A percentile compares a stretch with the other conserved stretches of the same genome.
phyloP scores from a whole-genome alignment of 2,113 vertebrate genomes.

The Nymphicus hollandicus region DNA sequence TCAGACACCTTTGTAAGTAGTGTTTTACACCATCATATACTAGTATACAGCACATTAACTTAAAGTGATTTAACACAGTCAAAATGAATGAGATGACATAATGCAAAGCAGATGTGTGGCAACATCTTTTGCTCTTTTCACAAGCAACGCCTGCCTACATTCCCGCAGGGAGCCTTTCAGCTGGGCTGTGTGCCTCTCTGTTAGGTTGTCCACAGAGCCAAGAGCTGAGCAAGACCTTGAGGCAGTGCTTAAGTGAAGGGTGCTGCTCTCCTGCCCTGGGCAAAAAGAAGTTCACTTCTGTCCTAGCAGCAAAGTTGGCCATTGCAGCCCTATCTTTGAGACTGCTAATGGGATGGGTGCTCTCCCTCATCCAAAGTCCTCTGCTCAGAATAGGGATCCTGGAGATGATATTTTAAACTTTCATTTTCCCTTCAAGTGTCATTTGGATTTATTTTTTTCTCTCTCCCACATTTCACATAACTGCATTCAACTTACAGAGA shows the following conservation, averaged over 20 bases:
- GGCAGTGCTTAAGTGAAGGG: not conserved
- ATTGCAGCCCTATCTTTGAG: not conserved
- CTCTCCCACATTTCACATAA: not conserved
- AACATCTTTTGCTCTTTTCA: not conserved
- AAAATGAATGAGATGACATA: not conserved
- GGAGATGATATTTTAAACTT: not conserved
- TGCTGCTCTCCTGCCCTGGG: not conserved
- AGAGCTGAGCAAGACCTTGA: not conserved
- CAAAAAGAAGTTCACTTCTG: not conserved
- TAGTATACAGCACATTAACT: not conserved
- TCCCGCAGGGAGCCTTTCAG: not conserved
- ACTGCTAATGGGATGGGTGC: not conserved
- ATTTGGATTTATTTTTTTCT: conserved; percentile 11
- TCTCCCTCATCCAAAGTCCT: not conserved
- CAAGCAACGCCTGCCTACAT: rapidly evolving
- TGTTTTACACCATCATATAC: not conserved
- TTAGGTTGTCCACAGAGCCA: not conserved
- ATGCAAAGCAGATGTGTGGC: not conserved
- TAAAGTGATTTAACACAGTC: not conserved
- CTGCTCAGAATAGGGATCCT: not conserved
- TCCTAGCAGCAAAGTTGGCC: not conserved
- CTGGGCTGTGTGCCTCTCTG: not conserved
- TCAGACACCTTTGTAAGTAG: not conserved
- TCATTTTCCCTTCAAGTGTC: not conserved
- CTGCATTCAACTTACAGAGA: conserved; percentile 29